Evolutionary conservation across 2,113 vertebrate genomes (phyloP).

Genomic region (Dipodomys stephensi): DNA sequence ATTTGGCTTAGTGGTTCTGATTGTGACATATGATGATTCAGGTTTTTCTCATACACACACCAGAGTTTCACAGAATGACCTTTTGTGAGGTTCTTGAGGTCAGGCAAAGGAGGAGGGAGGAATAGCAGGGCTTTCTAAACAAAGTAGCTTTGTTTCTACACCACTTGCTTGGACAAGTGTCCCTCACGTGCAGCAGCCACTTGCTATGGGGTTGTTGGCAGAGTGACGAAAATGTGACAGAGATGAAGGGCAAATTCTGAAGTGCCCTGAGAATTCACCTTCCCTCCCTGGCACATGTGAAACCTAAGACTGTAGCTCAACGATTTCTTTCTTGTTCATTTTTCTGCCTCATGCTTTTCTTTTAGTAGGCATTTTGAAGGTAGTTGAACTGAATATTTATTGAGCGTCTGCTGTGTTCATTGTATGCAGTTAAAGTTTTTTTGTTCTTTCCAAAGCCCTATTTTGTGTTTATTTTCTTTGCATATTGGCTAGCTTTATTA

Average conservation of each 20-base stretch:
- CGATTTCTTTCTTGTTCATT: not conserved
- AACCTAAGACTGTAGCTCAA: not conserved
- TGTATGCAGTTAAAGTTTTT: too few relatives aligned
- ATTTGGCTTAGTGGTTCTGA: conserved; percentile 63
- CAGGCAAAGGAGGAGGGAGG: conserved; percentile 10
- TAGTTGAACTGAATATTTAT: not conserved
- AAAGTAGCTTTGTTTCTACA: conserved; percentile 64
- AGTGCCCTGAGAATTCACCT: conserved; percentile 48
- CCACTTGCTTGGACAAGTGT: conserved; percentile 56
- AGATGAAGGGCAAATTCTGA: conserved; percentile 33
- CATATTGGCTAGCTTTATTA: conserved; percentile 8
- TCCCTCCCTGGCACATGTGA: not conserved
- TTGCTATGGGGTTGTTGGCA: not conserved
- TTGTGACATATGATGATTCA: conserved; percentile 78
- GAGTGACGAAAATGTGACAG: conserved; percentile 34
- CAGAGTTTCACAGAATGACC: conserved; percentile 69
- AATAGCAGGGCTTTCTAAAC: not conserved
- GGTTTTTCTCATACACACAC: conserved; percentile 60
- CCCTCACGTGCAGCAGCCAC: conserved; percentile 15
- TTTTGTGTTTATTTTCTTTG: conserved; percentile 19
- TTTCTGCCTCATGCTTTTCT: not conserved
- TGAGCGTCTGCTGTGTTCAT: not conserved
- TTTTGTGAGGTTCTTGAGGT: conserved; percentile 70
- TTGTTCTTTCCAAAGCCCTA: conserved; percentile 3
- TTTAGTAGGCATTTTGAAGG: not conserved